Evolutionary conservation across 2,113 vertebrate genomes (phyloP), one percentile per base, ranked within the genome.

Genomic region (Microcebus lehilahytsara): DNA sequence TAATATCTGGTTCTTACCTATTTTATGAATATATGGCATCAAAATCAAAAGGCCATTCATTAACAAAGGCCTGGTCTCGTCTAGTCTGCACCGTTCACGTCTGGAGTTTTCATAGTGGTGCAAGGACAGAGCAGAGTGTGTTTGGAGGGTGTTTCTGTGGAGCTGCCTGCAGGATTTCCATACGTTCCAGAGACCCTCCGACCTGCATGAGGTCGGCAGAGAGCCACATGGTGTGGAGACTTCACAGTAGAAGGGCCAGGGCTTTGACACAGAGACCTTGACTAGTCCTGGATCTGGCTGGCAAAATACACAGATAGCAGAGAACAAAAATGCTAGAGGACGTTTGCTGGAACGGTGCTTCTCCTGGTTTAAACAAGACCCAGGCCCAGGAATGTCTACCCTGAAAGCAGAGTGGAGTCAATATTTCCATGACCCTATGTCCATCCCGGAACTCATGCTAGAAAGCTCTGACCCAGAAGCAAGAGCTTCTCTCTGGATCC

Each of bases 61-160:
- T 85, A n/a, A 34, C 14, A 22, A 85, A 85, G 46, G 6, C 20
- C 5, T 74, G 34, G 13, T 40, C 25, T 58, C 37, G 6, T 37
- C 5, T 74, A 27, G 17, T 40, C 25, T 58, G 1, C 8, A 20
- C 32, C 12, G 0, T 14, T 13, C 37, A 1, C 30, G 5, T 17
- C 1, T 51, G 42, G 37, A 58, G 11, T 66, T 83, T n/a, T 88
- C 16, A 19, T 32, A 17, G 40, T 14, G 40, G 40, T 12, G 40
- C 42, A 32, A 40, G n/a, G 34, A 40, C 40, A 62, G 51, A n/a
- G 16, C 34, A 42, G 25, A 60, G 1, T 11, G 1, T 49, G 23
- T 22, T 4, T 83, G 30, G 22, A 64, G 20, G 20, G 30, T 22
- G 17, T 67, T 20, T n/a, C 27, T 34, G 34, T 14, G 19, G 25